Base-by-base conservation (phyloP, 2,797 vertebrate species). In the Columba guinea region DNA sequence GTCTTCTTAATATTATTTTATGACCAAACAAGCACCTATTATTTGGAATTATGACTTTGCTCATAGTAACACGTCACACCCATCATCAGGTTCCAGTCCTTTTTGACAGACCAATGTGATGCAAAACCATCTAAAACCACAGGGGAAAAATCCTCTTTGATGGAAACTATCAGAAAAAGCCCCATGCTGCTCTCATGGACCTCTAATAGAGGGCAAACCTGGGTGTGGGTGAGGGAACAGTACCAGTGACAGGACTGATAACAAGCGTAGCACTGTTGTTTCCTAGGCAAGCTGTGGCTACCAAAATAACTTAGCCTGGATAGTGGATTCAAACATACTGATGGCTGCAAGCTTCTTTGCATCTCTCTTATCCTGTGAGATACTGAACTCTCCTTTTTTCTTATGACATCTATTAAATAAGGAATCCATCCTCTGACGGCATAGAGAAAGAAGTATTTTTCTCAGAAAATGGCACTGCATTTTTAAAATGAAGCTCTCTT, bases 401-500 rank as follows among this genome's bases (percentile, higher is more conserved):
- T 52, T 11, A 39, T 1, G 5, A 21, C 17, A 28, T 26, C 21
- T 68, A 68, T 39, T 62, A 58, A 86, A 62, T 20, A 77, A 59
- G 10, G 9, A 62, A 13, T 7, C 10, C 3, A 46, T 1, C 1
- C 2, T 16, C 9, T 27, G 21, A 28, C 4, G 76, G 37, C 23
- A 56, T 1, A 78, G n/a, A n/a, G 30, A 67, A 88, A 60, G 5
- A 81, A 60, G 11, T 41, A 1, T 59, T 84, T 59, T 59, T 35
- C 59, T 63, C 4, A 2, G 37, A 69, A 73, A 75, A 65, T 30
- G 3, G 41, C 5, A 24, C 3, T 6, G 2, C 26, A 37, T 53
- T 87, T 79, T 53, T 35, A 76, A 67, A 90, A 53, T 1, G 0
- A 86, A 74, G 5, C 6, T 46, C 6, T 55, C 13, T 39, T 68